phyloP scores from a whole-genome alignment of 2,797 vertebrate genomes.

The Tapera naevia region DNA sequence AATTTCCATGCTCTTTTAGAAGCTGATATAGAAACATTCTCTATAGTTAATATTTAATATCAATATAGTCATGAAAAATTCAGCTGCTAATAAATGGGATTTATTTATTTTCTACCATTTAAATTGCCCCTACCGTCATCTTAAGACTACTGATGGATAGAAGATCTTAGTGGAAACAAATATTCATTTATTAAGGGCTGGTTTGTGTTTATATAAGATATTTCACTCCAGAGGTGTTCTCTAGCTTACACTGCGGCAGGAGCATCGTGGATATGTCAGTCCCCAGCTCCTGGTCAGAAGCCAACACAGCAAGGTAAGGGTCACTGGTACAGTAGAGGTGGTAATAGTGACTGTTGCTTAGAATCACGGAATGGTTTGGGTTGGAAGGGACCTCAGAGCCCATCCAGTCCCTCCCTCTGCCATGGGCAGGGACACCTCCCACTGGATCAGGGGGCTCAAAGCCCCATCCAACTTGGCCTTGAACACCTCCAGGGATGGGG shows the following conservation, averaged over 20 bases:
- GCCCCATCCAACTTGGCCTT: too few relatives aligned
- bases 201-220: not conserved
- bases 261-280: not conserved
- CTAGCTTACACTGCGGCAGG: not conserved
- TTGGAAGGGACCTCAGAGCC: too few relatives aligned
- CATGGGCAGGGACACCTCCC: too few relatives aligned
- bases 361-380: too few relatives aligned
- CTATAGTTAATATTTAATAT: constrained; percentile 59
- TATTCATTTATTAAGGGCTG: not conserved
- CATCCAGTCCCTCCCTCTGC: too few relatives aligned
- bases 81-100: constrained; percentile 16
- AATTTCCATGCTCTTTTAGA: not conserved
- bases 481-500: too few relatives aligned
- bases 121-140: not conserved
- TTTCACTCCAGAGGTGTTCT: not conserved
- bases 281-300: not conserved
- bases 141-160: constrained; percentile 13
- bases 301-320: not conserved
- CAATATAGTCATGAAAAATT: constrained; percentile 51
- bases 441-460: too few relatives aligned
- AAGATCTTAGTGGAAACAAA: not conserved
- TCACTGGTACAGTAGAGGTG: not conserved
- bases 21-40: constrained; percentile 20
- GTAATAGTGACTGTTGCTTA: too few relatives aligned
- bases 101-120: constrained; percentile 54